Percentiles rank a stretch among this genome's conserved stretches.
Conservation (phyloP, 2,888 invertebrate genomes). For the Drosophila buzzatii region DNA sequence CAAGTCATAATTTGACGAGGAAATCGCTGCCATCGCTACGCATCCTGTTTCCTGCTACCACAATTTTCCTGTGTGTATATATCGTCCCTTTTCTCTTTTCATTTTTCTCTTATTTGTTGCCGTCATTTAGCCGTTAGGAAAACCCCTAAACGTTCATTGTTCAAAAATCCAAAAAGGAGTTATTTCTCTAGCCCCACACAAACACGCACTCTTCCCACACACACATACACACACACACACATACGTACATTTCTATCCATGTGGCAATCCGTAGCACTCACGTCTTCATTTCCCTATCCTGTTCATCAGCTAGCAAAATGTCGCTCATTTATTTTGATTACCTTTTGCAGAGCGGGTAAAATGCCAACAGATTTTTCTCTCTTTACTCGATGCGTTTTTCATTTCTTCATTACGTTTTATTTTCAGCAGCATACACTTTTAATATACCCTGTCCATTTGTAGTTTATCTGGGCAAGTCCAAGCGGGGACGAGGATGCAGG, state of each 20-base stretch:
- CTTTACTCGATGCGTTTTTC: slow-evolving; percentile 26
- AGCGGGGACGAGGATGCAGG: neutral
- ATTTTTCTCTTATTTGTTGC: neutral
- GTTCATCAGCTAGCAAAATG: slow-evolving; percentile 70
- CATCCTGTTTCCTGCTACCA: slow-evolving; percentile 46
- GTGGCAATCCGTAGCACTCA: slow-evolving; percentile 14
- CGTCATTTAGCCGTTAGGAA: slow-evolving; percentile 47
- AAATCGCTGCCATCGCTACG: slow-evolving; percentile 63
- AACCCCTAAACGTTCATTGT: slow-evolving; percentile 56
- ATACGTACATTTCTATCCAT: neutral
- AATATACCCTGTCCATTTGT: slow-evolving; percentile 54
- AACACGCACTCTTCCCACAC: neutral
- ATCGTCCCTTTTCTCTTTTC: slow-evolving; percentile 43
- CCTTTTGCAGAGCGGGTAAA: slow-evolving; percentile 59
- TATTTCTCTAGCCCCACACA: slow-evolving; percentile 43
- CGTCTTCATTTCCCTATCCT: slow-evolving; percentile 55
- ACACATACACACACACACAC: neutral
- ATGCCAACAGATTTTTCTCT: slow-evolving; percentile 64
- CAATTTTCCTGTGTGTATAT: slow-evolving; percentile 36
- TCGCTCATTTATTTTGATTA: slow-evolving; percentile 80
- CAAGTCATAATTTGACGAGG: slow-evolving; percentile 76
- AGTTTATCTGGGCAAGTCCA: slow-evolving; percentile 29
- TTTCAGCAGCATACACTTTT: slow-evolving; percentile 42
- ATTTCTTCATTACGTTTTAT: slow-evolving; percentile 48
- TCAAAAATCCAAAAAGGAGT: slow-evolving; percentile 69